phyloP scores from a whole-genome alignment of 1,140 invertebrate species.

The Lepidurus couesii region DNA sequence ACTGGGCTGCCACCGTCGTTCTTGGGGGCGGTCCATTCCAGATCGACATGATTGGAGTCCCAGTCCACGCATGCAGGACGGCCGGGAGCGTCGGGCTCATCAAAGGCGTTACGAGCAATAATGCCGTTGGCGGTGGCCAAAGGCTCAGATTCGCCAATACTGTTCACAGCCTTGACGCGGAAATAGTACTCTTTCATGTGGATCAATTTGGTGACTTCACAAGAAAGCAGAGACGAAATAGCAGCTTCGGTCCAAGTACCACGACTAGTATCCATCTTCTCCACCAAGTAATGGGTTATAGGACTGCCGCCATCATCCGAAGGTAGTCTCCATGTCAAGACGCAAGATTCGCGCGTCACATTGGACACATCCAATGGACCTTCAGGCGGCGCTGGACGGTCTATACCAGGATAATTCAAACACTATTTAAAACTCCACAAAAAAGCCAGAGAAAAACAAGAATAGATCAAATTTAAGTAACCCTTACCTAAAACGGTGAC shows the following conservation, averaged over 20 bases:
- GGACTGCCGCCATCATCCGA: slow-evolving; percentile 86
- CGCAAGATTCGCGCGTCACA: slow-evolving; percentile 83
- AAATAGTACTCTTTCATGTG: slow-evolving; percentile 83
- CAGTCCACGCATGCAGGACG: slow-evolving; percentile 83
- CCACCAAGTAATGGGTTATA: slow-evolving; percentile 91
- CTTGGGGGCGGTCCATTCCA: slow-evolving; percentile 80
- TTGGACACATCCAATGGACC: slow-evolving; percentile 76
- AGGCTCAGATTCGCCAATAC: slow-evolving; percentile 88
- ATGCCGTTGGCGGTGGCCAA: slow-evolving; percentile 77
- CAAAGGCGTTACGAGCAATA: slow-evolving; percentile 81
- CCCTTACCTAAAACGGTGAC: slow-evolving; percentile 69
- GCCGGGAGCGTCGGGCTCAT: slow-evolving; percentile 85
- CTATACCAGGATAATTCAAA: slow-evolving; percentile 42
- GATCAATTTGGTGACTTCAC: slow-evolving; percentile 76
- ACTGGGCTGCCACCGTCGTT: slow-evolving; percentile 83
- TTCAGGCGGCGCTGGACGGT: slow-evolving; percentile 80
- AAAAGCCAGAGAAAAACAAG: slow-evolving; percentile 20
- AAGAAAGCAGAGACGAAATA: slow-evolving; percentile 72
- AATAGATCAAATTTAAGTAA: neutral
- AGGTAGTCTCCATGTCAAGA: slow-evolving; percentile 73
- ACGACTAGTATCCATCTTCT: slow-evolving; percentile 92
- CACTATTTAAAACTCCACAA: neutral
- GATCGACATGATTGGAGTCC: slow-evolving; percentile 87
- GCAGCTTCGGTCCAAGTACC: slow-evolving; percentile 93
- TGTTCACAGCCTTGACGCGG: slow-evolving; percentile 77